These are phyloP conservation scores for Sphinx pinastri DNA, from an alignment of 2,888 invertebrate genomes.

Conservation along the genomic window DNA sequence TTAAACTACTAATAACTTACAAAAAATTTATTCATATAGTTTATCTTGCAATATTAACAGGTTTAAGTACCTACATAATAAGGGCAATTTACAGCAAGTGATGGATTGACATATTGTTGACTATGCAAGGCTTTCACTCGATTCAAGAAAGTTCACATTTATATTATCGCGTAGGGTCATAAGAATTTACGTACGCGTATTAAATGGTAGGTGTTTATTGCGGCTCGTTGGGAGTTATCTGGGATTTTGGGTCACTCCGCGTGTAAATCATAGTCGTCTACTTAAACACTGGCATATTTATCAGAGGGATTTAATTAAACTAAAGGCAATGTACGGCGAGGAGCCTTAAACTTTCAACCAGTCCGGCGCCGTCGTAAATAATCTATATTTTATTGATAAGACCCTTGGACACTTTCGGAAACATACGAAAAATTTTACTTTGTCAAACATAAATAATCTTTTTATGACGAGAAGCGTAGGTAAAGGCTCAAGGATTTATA, in stretches of 20 bases:
- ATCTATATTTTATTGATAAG: constrained; percentile 78
- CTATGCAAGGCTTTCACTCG: constrained; percentile 24
- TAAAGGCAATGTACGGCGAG: constrained; percentile 46
- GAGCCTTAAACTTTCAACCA: constrained; percentile 57
- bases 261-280: constrained; percentile 48
- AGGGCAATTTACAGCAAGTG: background rate
- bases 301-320: constrained; percentile 53
- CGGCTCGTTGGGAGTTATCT: constrained; percentile 46
- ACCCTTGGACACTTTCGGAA: constrained; percentile 74
- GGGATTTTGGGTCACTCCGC: constrained; percentile 46
- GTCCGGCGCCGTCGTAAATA: constrained; percentile 79
- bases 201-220: constrained; percentile 44
- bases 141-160: constrained; percentile 30
- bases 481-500: constrained; percentile 84
- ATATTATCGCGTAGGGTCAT: constrained; percentile 23
- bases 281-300: constrained; percentile 44
- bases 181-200: constrained; percentile 41
- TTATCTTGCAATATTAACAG: too few species aligned
- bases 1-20: too few species aligned
- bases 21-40: too few species aligned
- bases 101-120: constrained; percentile 7
- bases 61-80: background rate
- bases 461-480: constrained; percentile 84
- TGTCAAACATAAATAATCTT: constrained; percentile 83
- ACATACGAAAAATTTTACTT: constrained; percentile 83